Evolutionary conservation across 2,888 invertebrate species (phyloP).

Genomic region (Drosophila borborema): DNA sequence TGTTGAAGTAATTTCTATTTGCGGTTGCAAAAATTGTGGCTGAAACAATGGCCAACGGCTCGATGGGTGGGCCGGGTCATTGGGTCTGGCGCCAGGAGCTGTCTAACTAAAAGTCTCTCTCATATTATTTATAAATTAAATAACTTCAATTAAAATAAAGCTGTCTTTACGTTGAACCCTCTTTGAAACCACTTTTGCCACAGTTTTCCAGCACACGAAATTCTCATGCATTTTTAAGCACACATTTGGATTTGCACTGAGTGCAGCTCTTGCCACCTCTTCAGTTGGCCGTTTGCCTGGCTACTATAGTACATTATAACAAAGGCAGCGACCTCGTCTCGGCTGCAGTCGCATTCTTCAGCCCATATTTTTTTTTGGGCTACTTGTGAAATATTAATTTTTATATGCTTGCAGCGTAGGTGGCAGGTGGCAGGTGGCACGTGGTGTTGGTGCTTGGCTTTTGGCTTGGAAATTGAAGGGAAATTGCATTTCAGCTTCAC

Average conservation of each 20-base stretch:
- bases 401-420: slow-evolving; percentile 66
- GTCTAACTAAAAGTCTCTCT: slow-evolving; percentile 9
- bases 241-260: slow-evolving; percentile 57
- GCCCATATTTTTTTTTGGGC: slow-evolving; percentile 45
- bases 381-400: slow-evolving; percentile 77
- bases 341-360: slow-evolving; percentile 34
- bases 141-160: slow-evolving; percentile 66
- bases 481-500: slow-evolving; percentile 70
- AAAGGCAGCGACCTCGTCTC: slow-evolving; percentile 35
- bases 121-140: slow-evolving; percentile 60
- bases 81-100: slow-evolving; percentile 43
- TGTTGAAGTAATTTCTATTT: slow-evolving; percentile 41
- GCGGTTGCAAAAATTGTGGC: slow-evolving; percentile 60
- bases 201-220: slow-evolving; percentile 59
- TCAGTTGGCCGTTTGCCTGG: background rate
- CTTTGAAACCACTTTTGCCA: slow-evolving; percentile 39
- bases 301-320: slow-evolving; percentile 31
- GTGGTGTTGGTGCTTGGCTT: background rate
- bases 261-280: slow-evolving; percentile 23
- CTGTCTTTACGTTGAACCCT: slow-evolving; percentile 19
- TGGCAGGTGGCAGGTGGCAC: slow-evolving; percentile 37
- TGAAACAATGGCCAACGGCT: slow-evolving; percentile 1
- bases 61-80: slow-evolving; percentile 29
- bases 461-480: slow-evolving; percentile 64
- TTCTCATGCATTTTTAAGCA: slow-evolving; percentile 73